Base-by-base conservation (phyloP, 1,140 invertebrate genomes). In the Harlomillsia oculata region DNA sequence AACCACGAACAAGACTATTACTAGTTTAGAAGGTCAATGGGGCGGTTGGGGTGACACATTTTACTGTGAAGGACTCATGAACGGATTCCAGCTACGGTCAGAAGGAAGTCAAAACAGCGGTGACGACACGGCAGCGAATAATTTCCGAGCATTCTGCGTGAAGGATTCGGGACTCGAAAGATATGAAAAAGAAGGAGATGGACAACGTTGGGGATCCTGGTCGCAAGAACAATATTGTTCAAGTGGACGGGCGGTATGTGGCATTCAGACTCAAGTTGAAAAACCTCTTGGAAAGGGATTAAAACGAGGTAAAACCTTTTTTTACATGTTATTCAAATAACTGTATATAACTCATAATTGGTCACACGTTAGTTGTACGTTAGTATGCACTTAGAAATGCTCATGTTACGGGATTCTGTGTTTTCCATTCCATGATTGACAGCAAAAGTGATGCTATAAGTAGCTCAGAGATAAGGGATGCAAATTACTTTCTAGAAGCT, bases 101-200 rank as follows among this genome's bases (percentile, higher is more conserved):
- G 56, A 58, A 18, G 6, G 26, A 23, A 2, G 2, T 3, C 56
- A 51, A 21, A 49, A 30, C 0, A 44, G 48, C 21, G 29, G 41
- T 1, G 60, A 62, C 34, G 60, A 62, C 23, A 62, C 54, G 5
- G 32, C 56, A 25, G 56, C 56, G n/a, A 52, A 37, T 16, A 57
- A 57, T 45, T 51, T 57, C n/a, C 51, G 39, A 26, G 28, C 52
- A 20, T 52, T n/a, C 21, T 57, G 56, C 37, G n/a, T n/a, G n/a
- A n/a, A n/a, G n/a, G n/a, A n/a, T n/a, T 25, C 37, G 1, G 44
- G 34, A 2, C 16, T 46, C 2, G 30, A 57, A 25, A 41, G 48
- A 26, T 28, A 13, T 18, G 28, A 30, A 21, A 21, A 44, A 20
- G 56, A 57, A 41, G 56, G 56, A 0, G 56, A 57, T 23, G 46